Percentiles rank a stretch among this genome's conserved stretches.
Conservation (phyloP, 2,113 vertebrate species). For the Chloropsis cyanopogon region DNA sequence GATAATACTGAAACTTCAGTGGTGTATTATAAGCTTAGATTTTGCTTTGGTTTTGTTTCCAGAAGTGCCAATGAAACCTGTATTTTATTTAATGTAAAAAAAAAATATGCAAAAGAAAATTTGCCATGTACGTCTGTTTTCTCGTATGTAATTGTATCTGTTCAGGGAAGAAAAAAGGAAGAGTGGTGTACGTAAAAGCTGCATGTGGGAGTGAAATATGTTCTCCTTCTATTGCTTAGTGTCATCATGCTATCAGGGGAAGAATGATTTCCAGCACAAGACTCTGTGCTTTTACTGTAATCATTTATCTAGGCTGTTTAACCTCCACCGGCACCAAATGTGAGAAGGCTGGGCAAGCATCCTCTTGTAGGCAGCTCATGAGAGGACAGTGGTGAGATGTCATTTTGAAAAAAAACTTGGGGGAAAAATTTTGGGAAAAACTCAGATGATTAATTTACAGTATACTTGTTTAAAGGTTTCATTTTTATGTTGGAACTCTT, state of each 20-base stretch:
- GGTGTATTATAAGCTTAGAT: background rate
- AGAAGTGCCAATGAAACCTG: background rate
- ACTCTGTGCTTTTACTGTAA: background rate
- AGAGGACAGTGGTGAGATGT: background rate
- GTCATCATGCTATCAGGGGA: background rate
- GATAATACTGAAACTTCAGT: background rate
- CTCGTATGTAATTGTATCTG: background rate
- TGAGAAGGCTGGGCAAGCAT: background rate
- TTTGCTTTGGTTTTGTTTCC: background rate
- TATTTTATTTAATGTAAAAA: background rate
- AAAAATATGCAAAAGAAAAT: background rate
- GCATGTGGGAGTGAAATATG: constrained; percentile 21
- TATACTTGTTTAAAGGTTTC: background rate
- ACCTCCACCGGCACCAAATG: background rate
- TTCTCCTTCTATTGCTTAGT: constrained; percentile 14
- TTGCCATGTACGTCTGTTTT: background rate
- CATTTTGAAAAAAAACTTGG: background rate
- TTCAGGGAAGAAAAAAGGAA: background rate
- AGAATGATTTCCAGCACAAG: constrained; percentile 26
- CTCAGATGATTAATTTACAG: background rate
- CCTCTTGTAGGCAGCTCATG: background rate
- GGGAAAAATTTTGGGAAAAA: background rate
- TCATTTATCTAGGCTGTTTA: background rate
- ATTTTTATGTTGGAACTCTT: background rate
- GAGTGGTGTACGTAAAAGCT: background rate